These are phyloP conservation scores for Acanthisitta chloris DNA, from an alignment of 2,113 vertebrate species.

Conservation along the genomic window DNA sequence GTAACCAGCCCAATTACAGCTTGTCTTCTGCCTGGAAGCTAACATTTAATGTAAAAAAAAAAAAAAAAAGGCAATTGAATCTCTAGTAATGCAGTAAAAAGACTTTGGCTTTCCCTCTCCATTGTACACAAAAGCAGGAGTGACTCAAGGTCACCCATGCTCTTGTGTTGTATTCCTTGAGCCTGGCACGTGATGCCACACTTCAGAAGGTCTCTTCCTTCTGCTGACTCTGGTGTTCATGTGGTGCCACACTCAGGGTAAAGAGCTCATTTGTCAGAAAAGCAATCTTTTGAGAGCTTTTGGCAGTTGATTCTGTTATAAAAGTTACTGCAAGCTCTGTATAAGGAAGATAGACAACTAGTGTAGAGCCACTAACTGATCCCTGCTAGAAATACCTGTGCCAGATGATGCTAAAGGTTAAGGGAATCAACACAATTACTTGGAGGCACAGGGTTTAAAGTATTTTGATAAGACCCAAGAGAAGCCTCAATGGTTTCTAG, in stretches of 20 bases:
- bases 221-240: background rate
- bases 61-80: background rate
- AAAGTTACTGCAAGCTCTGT: background rate
- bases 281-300: background rate
- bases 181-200: background rate
- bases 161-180: background rate
- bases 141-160: background rate
- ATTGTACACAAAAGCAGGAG: background rate
- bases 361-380: background rate
- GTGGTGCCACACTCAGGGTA: background rate
- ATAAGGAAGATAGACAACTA: too few relatives aligned
- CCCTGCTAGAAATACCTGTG: background rate
- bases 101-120: background rate
- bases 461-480: too few relatives aligned
- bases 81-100: background rate
- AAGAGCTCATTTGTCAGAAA: background rate
- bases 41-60: background rate
- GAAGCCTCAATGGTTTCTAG: too few relatives aligned
- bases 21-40: background rate
- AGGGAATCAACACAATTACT: background rate
- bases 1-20: background rate
- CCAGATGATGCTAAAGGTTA: background rate
- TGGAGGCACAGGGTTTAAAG: background rate
- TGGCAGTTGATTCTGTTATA: background rate
- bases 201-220: background rate